Percentiles rank a stretch among this genome's conserved stretches.
phyloP scores from a whole-genome alignment of 2,113 vertebrate species.

The Saccopteryx bilineata region DNA sequence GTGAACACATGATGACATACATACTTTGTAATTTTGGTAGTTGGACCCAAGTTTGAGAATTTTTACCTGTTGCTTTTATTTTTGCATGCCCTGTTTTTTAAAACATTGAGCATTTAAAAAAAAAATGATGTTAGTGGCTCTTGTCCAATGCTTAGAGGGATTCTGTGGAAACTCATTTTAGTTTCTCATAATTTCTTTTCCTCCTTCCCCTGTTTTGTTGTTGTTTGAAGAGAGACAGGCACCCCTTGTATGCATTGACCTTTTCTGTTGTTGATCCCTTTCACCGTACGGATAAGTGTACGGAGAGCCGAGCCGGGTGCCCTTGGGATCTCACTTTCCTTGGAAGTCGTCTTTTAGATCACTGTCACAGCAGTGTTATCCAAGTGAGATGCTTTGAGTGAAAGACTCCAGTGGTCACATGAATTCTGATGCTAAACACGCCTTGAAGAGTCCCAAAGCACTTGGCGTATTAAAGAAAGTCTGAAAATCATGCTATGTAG shows the following conservation, averaged over 20 bases:
- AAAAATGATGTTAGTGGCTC: constrained; percentile 49
- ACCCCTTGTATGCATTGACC: neutral
- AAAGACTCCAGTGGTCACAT: neutral
- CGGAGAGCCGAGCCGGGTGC: neutral
- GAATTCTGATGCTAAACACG: constrained; percentile 35
- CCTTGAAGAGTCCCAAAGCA: constrained; percentile 51
- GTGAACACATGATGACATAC: neutral
- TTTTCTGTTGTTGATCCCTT: neutral
- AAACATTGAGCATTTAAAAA: constrained; percentile 10
- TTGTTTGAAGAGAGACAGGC: neutral
- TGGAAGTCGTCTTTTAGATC: neutral
- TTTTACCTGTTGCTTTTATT: constrained; percentile 63
- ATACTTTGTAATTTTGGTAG: constrained; percentile 42
- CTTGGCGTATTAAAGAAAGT: constrained; percentile 56
- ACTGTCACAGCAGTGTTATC: neutral
- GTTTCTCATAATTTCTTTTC: constrained; percentile 34
- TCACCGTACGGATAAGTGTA: constrained; percentile 3
- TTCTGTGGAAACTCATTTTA: constrained; percentile 55
- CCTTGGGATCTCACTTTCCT: neutral
- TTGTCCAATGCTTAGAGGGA: neutral
- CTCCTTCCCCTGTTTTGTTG: neutral
- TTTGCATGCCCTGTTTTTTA: constrained; percentile 52
- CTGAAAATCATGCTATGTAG: neutral
- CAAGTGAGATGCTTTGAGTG: constrained; percentile 27
- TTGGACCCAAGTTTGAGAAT: constrained; percentile 74